These are phyloP conservation scores for Sparidentex hasta DNA, from an alignment of 2,797 vertebrate genomes.

Conservation along the genomic window DNA sequence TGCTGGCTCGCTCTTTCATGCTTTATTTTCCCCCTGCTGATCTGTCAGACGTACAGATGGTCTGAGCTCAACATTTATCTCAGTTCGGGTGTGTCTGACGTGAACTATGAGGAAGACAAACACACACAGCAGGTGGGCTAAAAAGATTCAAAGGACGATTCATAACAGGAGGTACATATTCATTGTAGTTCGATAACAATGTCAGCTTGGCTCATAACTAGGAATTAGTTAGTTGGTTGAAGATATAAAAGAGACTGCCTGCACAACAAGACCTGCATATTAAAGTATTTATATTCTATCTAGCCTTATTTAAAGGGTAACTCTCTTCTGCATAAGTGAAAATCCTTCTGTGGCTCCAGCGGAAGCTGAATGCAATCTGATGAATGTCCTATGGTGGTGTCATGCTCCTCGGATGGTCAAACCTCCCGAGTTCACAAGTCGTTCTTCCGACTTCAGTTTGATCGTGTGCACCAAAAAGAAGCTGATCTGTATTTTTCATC, in stretches of 20 bases:
- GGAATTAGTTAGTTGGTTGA: neutral
- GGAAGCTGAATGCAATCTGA: too few species aligned
- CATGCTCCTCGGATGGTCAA: too few species aligned
- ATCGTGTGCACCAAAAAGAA: too few species aligned
- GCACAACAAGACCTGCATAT: neutral
- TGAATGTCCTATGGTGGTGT: too few species aligned
- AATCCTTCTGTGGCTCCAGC: too few species aligned
- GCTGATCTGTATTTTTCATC: too few species aligned
- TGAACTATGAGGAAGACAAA: too few species aligned
- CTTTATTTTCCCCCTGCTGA: constrained; percentile 9
- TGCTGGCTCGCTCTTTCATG: neutral
- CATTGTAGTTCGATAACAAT: neutral
- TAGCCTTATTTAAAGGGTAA: too few species aligned
- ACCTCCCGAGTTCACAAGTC: too few species aligned
- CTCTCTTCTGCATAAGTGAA: too few species aligned
- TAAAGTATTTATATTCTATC: too few species aligned
- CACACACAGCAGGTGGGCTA: neutral
- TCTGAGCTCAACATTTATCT: neutral
- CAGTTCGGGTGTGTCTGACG: neutral
- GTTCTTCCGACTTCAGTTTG: too few species aligned
- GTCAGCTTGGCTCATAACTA: neutral
- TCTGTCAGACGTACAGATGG: constrained; percentile 13
- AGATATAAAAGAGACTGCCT: neutral
- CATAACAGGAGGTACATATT: neutral
- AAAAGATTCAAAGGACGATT: neutral